These are phyloP conservation scores for Myotis findleyi DNA, from an alignment of 2,797 vertebrate species.

Conservation along the genomic window DNA sequence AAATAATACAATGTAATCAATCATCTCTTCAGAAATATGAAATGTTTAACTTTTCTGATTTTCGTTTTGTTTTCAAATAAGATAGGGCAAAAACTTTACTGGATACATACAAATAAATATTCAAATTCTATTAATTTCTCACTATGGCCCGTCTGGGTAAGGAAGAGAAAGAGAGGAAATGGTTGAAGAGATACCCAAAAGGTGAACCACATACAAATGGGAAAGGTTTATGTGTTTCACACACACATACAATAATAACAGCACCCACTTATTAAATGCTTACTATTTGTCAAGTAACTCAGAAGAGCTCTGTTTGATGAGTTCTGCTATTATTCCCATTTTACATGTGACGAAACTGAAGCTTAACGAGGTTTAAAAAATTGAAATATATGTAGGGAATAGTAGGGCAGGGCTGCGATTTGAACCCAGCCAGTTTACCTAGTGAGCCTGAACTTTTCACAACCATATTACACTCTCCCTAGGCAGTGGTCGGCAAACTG, in stretches of 20 bases:
- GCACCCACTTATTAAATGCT: neutral
- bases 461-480: neutral
- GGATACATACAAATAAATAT: neutral
- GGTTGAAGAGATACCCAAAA: neutral
- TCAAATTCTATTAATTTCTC: constrained; percentile 39
- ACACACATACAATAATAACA: neutral
- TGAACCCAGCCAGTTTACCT: neutral
- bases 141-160: neutral
- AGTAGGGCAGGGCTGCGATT: neutral
- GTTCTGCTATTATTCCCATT: neutral
- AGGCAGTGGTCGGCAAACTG: no score
- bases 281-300: neutral
- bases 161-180: constrained; percentile 8
- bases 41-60: neutral
- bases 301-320: neutral
- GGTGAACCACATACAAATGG: neutral
- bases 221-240: neutral
- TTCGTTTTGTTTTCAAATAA: constrained; percentile 3
- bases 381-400: neutral
- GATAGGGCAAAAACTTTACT: neutral
- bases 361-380: neutral
- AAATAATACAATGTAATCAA: constrained; percentile 18
- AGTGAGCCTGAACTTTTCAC: neutral
- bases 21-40: constrained; percentile 31
- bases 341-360: neutral